Conservation (phyloP, 2,113 vertebrate species). For the Eretmochelys imbricata region DNA sequence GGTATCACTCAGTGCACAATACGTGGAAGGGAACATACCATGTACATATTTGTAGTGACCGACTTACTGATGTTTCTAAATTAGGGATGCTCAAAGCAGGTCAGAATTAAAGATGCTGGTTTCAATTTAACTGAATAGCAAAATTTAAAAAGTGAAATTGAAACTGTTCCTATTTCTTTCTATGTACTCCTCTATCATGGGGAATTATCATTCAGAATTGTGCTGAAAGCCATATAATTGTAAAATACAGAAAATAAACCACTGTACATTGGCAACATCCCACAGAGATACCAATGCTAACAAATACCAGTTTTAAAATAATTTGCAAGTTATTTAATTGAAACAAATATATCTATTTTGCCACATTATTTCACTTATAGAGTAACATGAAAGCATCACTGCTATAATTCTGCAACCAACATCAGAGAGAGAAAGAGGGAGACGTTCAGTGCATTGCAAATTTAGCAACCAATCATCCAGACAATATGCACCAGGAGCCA, state of each 20-base stretch:
- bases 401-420: neutral
- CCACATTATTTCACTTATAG: neutral
- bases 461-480: neutral
- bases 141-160: neutral
- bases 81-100: neutral
- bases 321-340: fast-evolving
- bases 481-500: neutral
- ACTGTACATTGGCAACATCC: neutral
- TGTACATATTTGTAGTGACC: neutral
- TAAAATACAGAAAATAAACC: neutral
- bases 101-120: neutral
- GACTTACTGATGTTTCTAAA: neutral
- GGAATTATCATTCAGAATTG: neutral
- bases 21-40: neutral
- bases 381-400: neutral
- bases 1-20: neutral
- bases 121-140: neutral
- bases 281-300: neutral
- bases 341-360: neutral
- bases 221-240: neutral
- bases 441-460: neutral
- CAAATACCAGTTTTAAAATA: neutral
- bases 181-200: neutral
- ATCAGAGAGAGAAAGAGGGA: neutral
- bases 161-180: neutral